Base-by-base conservation (phyloP, 2,113 vertebrate genomes). In the Melanostigma gelatinosum region DNA sequence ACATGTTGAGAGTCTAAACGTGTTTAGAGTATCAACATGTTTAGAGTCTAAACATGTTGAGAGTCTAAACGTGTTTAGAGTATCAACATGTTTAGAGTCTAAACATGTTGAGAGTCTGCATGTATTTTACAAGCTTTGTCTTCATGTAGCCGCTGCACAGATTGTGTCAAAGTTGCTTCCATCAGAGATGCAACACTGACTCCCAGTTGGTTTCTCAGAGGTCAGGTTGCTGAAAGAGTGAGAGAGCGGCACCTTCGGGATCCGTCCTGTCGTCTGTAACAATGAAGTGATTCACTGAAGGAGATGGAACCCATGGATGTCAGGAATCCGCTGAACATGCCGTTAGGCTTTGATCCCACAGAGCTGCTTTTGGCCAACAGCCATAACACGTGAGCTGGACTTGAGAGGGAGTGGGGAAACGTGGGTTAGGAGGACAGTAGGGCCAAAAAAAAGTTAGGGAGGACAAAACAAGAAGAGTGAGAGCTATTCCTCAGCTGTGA, bases 251-350 rank as follows among this genome's bases (percentile, higher is more conserved):
- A 73, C 68, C 69, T 72, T 65, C 36, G 69, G 73, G 79, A 66
- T 65, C n/a, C 72, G n/a, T 62, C 32, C 63, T 15, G 82, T 29
- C 24, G 24, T 44, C 61, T 66, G 44, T 64, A 72, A 88, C 87
- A 88, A 86, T 76, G 70, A 88, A 8, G 61, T 40, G 55, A 84
- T 90, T 87, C 84, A 72, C 75, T 83, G 76, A 83, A 85, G 66
- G 73, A 81, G 84, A 84, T 72, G 67, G 80, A 88, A 62, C 42
- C 16, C 71, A 77, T 55, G 75, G 81, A 90, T 84, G 79, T 83
- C 86, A 90, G 89, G 86, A 93, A 88, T 88, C 88, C 63, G 44
- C 62, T 8, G 57, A 74, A 87, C 77, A 87, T 81, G 90, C 84
- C 85, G 85, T 44, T 22, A 36, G 42, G 72, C 80, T 86, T 81